Percentiles rank a stretch among this genome's conserved stretches.
phyloP scores from a whole-genome alignment of 2,113 vertebrate genomes.

The Neodontobutis hainanensis region DNA sequence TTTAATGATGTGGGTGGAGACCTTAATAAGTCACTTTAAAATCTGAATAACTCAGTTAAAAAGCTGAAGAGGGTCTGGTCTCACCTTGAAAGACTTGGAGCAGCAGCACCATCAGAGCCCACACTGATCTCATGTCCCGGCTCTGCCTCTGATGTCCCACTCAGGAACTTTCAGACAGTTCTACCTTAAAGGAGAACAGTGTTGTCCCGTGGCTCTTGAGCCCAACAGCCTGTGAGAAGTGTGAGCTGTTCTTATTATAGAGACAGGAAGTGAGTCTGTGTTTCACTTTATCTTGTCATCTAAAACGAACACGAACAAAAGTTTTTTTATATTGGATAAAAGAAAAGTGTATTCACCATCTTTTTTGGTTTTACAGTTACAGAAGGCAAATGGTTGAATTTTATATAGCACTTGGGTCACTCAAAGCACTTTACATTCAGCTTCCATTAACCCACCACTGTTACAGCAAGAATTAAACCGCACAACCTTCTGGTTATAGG shows the following conservation, averaged over 20 bases:
- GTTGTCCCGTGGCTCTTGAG: not conserved
- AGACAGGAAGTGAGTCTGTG: not conserved
- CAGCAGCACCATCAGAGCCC: conserved; percentile 4
- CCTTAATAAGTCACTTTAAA: not conserved
- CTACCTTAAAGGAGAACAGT: not conserved
- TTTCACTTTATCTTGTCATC: not conserved
- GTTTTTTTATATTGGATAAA: not conserved
- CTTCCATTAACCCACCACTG: too few relatives aligned
- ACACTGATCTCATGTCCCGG: conserved; percentile 2
- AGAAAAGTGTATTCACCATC: not conserved
- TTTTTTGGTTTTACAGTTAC: too few relatives aligned
- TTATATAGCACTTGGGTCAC: too few relatives aligned
- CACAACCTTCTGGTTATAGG: too few relatives aligned
- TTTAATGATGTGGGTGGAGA: too few relatives aligned
- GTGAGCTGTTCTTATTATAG: conserved; percentile 21
- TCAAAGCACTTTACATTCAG: too few relatives aligned
- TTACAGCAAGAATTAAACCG: too few relatives aligned
- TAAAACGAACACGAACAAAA: not conserved
- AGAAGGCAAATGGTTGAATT: too few relatives aligned
- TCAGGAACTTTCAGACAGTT: not conserved
- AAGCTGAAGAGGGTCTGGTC: not conserved
- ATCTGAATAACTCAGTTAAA: not conserved
- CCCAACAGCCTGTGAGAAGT: not conserved
- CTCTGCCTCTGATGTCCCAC: not conserved
- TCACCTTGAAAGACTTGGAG: not conserved